Evolutionary conservation across 2,888 invertebrate species (phyloP).

Genomic region (Flexamia atlantica): DNA sequence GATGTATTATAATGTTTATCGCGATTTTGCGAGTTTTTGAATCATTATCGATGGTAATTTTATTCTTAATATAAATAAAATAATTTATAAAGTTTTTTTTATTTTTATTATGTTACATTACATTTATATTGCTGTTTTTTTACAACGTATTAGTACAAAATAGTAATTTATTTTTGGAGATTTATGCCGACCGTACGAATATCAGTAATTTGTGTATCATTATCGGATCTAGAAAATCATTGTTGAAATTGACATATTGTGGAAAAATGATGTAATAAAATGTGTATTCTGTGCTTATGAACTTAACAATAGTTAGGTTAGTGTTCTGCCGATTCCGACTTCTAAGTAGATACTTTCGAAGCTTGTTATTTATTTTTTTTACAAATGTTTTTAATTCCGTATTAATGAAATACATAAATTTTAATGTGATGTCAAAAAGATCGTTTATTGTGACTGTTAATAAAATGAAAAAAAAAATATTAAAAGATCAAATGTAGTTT

Average conservation of each 20-base stretch:
- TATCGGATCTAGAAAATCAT: neutral
- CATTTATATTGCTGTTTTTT: neutral
- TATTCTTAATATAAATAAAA: neutral
- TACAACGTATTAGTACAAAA: neutral
- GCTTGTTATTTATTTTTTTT: neutral
- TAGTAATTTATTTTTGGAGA: neutral
- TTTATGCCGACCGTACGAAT: neutral
- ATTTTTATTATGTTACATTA: neutral
- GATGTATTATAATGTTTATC: neutral
- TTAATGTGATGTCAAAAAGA: conserved; percentile 5
- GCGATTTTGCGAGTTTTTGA: neutral
- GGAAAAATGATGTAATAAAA: neutral
- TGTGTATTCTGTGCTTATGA: neutral
- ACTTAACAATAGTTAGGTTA: conserved; percentile 26
- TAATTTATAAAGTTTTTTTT: neutral
- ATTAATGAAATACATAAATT: neutral
- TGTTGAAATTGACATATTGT: neutral
- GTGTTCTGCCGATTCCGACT: neutral
- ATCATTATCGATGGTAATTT: neutral
- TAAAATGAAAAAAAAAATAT: neutral
- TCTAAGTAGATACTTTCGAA: neutral
- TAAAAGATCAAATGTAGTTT: conserved; percentile 7
- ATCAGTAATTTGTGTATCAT: neutral
- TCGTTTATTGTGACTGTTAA: neutral
- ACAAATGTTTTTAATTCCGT: neutral